A percentile compares a stretch with the other conserved stretches of the same genome.
Evolutionary conservation across 1,140 invertebrate species (phyloP).

Genomic region (Philopotamus ludificatus): DNA sequence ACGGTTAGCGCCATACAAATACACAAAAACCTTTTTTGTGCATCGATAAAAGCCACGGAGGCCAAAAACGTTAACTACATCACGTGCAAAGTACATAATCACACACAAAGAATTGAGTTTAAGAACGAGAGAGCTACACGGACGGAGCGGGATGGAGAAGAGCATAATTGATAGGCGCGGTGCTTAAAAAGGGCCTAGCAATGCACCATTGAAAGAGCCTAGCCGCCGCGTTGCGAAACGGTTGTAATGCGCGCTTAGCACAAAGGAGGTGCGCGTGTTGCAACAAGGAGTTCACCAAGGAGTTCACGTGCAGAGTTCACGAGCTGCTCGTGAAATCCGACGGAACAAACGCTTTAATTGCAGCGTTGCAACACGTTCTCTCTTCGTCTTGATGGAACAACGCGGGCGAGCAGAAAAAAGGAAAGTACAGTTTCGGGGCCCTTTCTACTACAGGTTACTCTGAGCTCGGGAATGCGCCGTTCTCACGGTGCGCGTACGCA

Average conservation of each 20-base stretch:
- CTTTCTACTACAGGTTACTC: slow-evolving; percentile 2
- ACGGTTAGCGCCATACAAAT: too few relatives aligned
- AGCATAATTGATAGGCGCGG: too few relatives aligned
- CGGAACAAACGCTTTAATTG: slow-evolving; percentile 39
- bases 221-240: slow-evolving; percentile 12
- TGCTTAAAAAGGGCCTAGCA: not conserved
- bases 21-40: too few relatives aligned
- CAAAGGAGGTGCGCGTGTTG: slow-evolving; percentile 11
- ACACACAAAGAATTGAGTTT: too few relatives aligned
- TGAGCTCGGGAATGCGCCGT: slow-evolving; percentile 12
- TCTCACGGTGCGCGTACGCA: slow-evolving; percentile 12
- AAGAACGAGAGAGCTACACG: too few relatives aligned
- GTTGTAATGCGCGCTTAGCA: slow-evolving; percentile 14
- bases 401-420: slow-evolving; percentile 11
- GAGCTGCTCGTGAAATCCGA: slow-evolving; percentile 31
- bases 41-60: too few relatives aligned
- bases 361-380: slow-evolving; percentile 36
- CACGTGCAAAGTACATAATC: too few relatives aligned
- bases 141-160: too few relatives aligned
- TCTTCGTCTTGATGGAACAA: slow-evolving; percentile 6
- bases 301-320: not conserved
- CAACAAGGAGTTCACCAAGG: not conserved
- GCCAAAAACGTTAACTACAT: too few relatives aligned
- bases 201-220: not conserved
- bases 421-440: slow-evolving; percentile 23